phyloP scores from a whole-genome alignment of 2,797 vertebrate species.

The Geotrypetes seraphini region DNA sequence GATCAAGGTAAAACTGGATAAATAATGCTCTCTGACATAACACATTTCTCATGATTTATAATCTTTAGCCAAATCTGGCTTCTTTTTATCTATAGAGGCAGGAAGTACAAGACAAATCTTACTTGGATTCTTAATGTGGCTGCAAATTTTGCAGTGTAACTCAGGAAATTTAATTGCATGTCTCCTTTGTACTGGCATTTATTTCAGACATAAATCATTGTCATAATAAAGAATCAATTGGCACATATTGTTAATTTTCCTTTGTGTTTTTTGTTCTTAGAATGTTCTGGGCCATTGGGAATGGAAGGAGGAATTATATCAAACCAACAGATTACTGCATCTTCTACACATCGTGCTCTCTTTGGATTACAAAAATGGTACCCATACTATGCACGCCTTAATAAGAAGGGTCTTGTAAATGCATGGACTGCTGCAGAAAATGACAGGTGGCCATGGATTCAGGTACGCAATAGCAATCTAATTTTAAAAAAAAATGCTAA shows the following conservation, averaged over 20 bases:
- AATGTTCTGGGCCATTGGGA: conserved; percentile 89
- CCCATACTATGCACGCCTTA: conserved; percentile 91
- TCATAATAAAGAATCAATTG: too few relatives aligned
- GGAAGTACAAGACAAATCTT: too few relatives aligned
- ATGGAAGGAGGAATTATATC: conserved; percentile 97
- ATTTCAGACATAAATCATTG: too few relatives aligned
- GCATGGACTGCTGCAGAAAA: conserved; percentile 98
- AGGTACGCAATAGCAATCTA: conserved; percentile 67
- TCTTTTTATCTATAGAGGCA: too few relatives aligned
- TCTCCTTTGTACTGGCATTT: too few relatives aligned
- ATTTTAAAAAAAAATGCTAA: background rate
- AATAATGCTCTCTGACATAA: too few relatives aligned
- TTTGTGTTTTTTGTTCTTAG: conserved; percentile 38
- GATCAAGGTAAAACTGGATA: too few relatives aligned
- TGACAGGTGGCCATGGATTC: conserved; percentile 98
- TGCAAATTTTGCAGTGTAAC: too few relatives aligned
- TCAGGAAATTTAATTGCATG: too few relatives aligned
- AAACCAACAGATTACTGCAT: conserved; percentile 96
- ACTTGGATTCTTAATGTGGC: too few relatives aligned
- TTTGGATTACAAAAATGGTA: conserved; percentile 98
- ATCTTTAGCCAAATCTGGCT: too few relatives aligned
- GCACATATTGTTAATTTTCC: background rate
- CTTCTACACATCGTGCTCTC: conserved; percentile 91
- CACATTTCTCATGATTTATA: too few relatives aligned
- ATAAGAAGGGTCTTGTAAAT: conserved; percentile 96